phyloP scores from a whole-genome alignment of 2,797 vertebrate species.

The Gymnopithys bicolor region DNA sequence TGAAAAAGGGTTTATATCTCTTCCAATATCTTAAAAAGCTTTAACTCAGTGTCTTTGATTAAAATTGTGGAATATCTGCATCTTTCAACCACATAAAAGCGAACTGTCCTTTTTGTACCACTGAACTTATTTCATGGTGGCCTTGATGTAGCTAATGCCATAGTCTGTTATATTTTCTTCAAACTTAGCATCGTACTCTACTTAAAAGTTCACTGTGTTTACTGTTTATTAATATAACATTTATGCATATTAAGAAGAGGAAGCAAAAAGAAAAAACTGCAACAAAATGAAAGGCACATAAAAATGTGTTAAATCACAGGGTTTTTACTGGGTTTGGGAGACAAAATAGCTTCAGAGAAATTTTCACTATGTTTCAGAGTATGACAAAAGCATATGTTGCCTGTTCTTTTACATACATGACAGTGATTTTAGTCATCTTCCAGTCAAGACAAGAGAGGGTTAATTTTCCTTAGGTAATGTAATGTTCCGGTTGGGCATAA shows the following conservation, averaged over 20 bases:
- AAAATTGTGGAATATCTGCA: neutral
- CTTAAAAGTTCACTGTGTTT: neutral
- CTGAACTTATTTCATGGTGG: neutral
- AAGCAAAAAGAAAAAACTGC: neutral
- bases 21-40: neutral
- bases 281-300: neutral
- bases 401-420: neutral
- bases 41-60: neutral
- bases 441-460: neutral
- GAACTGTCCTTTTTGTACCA: neutral
- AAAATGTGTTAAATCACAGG: neutral
- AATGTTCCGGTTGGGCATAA: neutral
- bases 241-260: neutral
- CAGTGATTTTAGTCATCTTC: neutral
- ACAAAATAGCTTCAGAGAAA: neutral
- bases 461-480: neutral
- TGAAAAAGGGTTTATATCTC: neutral
- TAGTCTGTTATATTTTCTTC: neutral
- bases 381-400: neutral
- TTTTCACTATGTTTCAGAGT: neutral
- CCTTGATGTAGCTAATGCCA: neutral
- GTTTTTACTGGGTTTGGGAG: neutral
- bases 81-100: neutral
- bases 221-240: neutral
- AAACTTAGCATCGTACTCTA: neutral